Base-by-base conservation (phyloP, 2,888 invertebrate species). In the Troides helena region DNA sequence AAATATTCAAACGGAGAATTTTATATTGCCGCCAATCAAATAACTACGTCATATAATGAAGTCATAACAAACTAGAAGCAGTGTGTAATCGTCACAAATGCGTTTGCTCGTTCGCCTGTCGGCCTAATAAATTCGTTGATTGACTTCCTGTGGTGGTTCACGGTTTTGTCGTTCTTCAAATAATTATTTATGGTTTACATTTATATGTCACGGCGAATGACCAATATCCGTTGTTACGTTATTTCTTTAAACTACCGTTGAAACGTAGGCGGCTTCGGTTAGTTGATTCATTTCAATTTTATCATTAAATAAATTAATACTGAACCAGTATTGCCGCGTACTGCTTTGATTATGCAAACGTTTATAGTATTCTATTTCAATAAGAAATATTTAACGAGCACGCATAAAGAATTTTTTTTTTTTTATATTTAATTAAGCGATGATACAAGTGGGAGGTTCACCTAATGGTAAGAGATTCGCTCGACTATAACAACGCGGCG, bases 91-190 rank as follows among this genome's bases (percentile, higher is more conserved):
- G 65, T 62, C 50, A 59, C 67, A 71, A 67, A 67, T 74, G 78
- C 77, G 77, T 76, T 73, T 76, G 79, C 81, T 85, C 78, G 86
- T 88, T 88, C 87, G 87, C 84, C 80, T 77, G 78, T 75, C 79
- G 75, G 76, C 75, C 79, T 80, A 85, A 89, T 88, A 88, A 87
- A 83, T 73, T 80, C 81, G 84, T 85, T 87, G 85, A 85, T 83
- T 78, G 80, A 88, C 87, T 89, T 89, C 89, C 88, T 85, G 88
- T 82, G 73, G 71, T 72, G 78, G 75, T 76, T 75, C 75, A 77
- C 74, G 74, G 79, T 75, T 78, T 74, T 75, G 77, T 77, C 75
- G 74, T 76, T 75, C 73, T 71, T 74, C 66, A 72, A 74, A 76
- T 75, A 73, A 71, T 74, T 72, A 74, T 73, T 75, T 74, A 73